Evolutionary conservation across 2,888 invertebrate genomes (phyloP).

Genomic region (Brachyptera putata): DNA sequence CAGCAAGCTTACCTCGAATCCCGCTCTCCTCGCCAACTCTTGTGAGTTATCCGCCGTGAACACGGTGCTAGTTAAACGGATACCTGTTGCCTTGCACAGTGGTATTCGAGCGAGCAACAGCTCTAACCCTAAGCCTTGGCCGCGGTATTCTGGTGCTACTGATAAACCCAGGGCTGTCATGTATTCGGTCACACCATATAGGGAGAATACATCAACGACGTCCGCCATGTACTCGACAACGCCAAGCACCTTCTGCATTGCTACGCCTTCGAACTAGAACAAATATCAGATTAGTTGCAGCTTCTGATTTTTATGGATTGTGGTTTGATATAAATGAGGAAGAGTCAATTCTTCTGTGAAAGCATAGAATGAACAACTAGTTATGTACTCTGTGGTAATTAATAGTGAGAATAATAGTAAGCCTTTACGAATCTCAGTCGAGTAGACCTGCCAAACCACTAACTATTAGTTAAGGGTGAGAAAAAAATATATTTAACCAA

Average conservation of each 20-base stretch:
- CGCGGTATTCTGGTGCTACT: slow-evolving; percentile 48
- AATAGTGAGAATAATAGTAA: too few relatives aligned
- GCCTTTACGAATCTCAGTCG: too few relatives aligned
- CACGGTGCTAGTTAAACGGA: slow-evolving; percentile 24
- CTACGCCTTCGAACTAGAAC: slow-evolving; percentile 3
- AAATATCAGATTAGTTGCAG: not conserved
- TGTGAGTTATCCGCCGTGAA: slow-evolving; percentile 26
- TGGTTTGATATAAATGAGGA: too few relatives aligned
- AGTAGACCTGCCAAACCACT: too few relatives aligned
- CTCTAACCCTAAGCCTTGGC: slow-evolving; percentile 47
- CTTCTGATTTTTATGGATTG: not conserved
- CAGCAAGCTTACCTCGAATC: too few relatives aligned
- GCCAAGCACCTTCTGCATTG: not conserved
- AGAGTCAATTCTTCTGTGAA: too few relatives aligned
- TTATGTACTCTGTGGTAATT: too few relatives aligned
- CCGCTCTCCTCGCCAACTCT: slow-evolving; percentile 16
- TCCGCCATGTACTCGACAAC: slow-evolving; percentile 30
- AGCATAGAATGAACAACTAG: too few relatives aligned
- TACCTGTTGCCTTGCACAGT: slow-evolving; percentile 17
- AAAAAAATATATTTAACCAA: too few relatives aligned
- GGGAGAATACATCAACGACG: slow-evolving; percentile 47
- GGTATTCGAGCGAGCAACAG: slow-evolving; percentile 47
- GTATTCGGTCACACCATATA: slow-evolving; percentile 46
- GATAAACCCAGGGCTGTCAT: slow-evolving; percentile 50
- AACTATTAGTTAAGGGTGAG: too few relatives aligned